Evolutionary conservation across 2,797 vertebrate genomes (phyloP).

Genomic region (Poecilia wingei): DNA sequence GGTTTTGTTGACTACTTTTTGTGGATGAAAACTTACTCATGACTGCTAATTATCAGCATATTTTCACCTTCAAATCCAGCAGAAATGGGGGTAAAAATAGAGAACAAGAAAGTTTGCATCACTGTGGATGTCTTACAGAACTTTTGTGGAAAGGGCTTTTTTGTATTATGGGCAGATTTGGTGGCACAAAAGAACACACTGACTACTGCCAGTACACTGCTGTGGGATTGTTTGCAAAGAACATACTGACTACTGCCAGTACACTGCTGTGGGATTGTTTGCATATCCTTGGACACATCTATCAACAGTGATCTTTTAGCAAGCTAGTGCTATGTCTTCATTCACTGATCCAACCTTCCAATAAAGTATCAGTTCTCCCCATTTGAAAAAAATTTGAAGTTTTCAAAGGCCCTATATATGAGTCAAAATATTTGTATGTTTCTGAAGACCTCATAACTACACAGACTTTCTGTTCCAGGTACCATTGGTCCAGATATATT

Average conservation of each 20-base stretch:
- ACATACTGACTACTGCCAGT: background rate
- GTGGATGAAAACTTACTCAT: background rate
- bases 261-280: background rate
- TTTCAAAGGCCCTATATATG: background rate
- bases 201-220: background rate
- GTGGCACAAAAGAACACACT: background rate
- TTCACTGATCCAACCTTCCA: too few relatives aligned
- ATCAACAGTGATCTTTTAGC: background rate
- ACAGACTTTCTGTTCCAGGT: too few relatives aligned
- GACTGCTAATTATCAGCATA: background rate
- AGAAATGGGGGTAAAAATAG: background rate
- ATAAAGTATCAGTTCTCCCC: background rate
- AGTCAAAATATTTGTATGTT: background rate
- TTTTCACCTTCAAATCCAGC: constrained; percentile 9
- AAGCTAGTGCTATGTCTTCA: background rate
- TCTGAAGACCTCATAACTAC: background rate
- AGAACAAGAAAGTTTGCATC: background rate
- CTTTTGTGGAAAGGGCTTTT: background rate
- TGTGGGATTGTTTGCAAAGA: background rate
- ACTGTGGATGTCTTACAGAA: background rate
- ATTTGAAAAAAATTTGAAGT: background rate
- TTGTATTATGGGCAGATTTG: background rate
- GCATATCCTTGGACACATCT: background rate
- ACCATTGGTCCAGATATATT: background rate
- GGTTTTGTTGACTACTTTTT: background rate